These are phyloP conservation scores for Porites rus DNA, from an alignment of 92 coral and sea anemone species.

Conservation along the genomic window DNA sequence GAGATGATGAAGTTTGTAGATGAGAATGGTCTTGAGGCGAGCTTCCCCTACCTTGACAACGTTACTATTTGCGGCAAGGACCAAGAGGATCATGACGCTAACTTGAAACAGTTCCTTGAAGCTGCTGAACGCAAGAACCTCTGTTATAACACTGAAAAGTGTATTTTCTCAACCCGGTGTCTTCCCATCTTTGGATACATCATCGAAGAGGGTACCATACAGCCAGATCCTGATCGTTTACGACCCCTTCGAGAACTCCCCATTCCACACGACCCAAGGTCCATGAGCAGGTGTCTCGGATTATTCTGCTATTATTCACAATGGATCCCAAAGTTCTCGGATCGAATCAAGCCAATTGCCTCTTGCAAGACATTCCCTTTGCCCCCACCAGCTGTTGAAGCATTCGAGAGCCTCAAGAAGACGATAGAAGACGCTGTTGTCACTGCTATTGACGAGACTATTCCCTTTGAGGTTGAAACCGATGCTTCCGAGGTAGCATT, in stretches of 20 bases:
- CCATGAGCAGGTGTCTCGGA: no score
- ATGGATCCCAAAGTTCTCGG: no score
- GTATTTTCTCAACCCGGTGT: no score
- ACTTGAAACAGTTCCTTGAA: constrained; percentile 51
- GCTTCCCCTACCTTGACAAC: constrained; percentile 29
- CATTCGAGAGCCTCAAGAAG: constrained; percentile 4
- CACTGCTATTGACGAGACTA: background rate
- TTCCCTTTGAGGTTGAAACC: no score
- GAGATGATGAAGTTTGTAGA: constrained; percentile 56
- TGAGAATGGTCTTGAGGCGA: constrained; percentile 42
- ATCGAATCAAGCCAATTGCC: no score
- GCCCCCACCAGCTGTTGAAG: constrained; percentile 13
- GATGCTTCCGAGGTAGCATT: constrained; percentile 12
- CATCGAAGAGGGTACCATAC: background rate
- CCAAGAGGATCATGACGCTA: constrained; percentile 66
- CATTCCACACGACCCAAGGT: no score
- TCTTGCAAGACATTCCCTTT: no score
- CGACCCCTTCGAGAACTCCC: no score
- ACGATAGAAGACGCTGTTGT: background rate
- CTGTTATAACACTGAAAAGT: no score
- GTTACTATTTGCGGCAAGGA: constrained; percentile 63
- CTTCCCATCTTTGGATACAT: no score
- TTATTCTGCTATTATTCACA: no score
- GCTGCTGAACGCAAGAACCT: constrained; percentile 59
- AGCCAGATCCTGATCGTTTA: no score